Evolutionary conservation across 2,888 invertebrate species (phyloP).

Genomic region (Uropetala carovei): DNA sequence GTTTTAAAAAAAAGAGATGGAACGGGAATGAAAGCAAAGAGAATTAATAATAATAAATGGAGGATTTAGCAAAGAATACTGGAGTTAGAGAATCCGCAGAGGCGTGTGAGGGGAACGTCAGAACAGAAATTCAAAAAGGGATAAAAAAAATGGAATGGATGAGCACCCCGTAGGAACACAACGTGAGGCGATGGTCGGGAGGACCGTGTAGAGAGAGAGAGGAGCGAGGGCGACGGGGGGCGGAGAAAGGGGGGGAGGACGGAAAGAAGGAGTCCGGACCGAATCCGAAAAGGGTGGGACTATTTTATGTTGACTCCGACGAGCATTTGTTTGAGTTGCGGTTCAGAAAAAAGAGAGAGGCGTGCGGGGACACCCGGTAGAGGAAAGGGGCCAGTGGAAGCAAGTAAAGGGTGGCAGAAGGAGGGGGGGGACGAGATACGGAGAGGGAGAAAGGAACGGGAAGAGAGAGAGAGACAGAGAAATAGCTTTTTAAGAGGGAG

Average conservation of each 20-base stretch:
- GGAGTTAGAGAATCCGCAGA: neutral
- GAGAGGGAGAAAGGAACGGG: neutral
- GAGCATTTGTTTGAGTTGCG: constrained; percentile 60
- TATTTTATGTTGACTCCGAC: constrained; percentile 53
- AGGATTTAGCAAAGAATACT: too few species aligned
- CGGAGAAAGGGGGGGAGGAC: neutral
- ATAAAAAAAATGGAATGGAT: neutral
- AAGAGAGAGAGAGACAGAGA: constrained; percentile 26
- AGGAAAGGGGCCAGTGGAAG: neutral
- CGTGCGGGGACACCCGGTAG: constrained; percentile 12
- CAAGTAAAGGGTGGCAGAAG: neutral
- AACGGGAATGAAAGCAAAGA: neutral
- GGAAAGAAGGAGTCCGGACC: neutral
- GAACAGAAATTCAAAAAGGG: neutral
- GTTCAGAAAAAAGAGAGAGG: neutral
- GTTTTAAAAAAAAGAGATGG: neutral
- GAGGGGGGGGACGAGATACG: constrained; percentile 27
- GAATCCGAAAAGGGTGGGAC: constrained; percentile 50
- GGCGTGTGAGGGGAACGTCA: neutral
- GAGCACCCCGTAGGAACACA: neutral
- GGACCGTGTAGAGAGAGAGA: too few species aligned
- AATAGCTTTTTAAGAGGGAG: constrained; percentile 40
- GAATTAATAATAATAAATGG: neutral
- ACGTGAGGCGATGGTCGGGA: neutral
- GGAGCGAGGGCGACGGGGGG: too few species aligned